Percentiles rank a stretch among this genome's conserved stretches.
phyloP scores from a whole-genome alignment of 2,888 invertebrate species.

The Hermaeophaga mercurialis region DNA sequence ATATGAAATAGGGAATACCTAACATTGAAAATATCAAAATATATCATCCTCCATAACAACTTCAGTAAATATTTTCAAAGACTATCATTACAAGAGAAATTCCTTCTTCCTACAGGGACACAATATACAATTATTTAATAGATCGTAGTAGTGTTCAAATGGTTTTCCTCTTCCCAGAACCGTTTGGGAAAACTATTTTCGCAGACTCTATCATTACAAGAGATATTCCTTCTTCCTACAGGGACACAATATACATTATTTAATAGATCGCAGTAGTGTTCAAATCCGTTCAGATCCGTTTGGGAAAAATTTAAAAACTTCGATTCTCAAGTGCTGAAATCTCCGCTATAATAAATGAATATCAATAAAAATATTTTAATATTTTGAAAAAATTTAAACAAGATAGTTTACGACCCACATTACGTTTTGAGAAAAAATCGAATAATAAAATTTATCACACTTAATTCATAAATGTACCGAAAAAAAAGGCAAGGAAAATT shows the following conservation, averaged over 20 bases:
- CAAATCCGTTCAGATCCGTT: neutral
- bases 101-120: neutral
- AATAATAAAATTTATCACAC: too few relatives aligned
- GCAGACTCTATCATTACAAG: too few relatives aligned
- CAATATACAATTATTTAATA: neutral
- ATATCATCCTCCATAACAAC: neutral
- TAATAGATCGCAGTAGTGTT: neutral
- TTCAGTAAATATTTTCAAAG: too few relatives aligned
- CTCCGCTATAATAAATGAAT: neutral
- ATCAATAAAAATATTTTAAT: too few relatives aligned
- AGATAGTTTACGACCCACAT: too few relatives aligned
- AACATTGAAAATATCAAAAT: neutral
- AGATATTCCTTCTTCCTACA: neutral
- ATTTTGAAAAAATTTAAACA: too few relatives aligned
- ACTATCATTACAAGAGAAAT: too few relatives aligned
- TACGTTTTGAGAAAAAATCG: too few relatives aligned
- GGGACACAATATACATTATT: conserved; percentile 1
- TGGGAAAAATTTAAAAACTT: neutral
- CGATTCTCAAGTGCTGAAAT: neutral
- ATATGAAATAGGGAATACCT: too few relatives aligned
- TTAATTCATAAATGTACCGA: too few relatives aligned
- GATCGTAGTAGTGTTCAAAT: neutral
- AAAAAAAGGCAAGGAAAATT: too few relatives aligned
- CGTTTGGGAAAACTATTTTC: neutral
- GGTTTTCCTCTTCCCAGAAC: neutral